Evolutionary conservation across 1,140 invertebrate genomes (phyloP).

Genomic region (Choristoneura fumiferana): DNA sequence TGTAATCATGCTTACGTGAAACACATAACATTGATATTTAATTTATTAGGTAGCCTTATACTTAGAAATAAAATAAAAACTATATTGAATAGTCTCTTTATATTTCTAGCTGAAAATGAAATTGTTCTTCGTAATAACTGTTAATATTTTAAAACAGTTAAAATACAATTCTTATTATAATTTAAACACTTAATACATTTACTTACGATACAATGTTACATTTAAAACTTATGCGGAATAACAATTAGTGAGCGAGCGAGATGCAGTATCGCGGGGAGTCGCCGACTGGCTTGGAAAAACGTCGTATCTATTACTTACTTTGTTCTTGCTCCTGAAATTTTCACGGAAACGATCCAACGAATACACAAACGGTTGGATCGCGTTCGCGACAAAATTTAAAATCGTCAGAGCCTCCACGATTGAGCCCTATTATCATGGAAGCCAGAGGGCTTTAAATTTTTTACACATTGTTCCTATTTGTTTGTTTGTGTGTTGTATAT

Average conservation of each 20-base stretch:
- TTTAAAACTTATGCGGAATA: slow-evolving; percentile 48
- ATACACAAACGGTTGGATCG: slow-evolving; percentile 29
- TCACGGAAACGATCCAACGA: slow-evolving; percentile 23
- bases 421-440: slow-evolving; percentile 55
- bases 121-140: slow-evolving; percentile 18
- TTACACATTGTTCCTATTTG: neutral
- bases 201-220: slow-evolving; percentile 40
- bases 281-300: neutral
- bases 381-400: slow-evolving; percentile 41
- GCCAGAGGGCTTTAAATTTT: slow-evolving; percentile 45
- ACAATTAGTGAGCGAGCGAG: slow-evolving; percentile 24
- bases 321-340: slow-evolving; percentile 36
- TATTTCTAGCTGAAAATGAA: slow-evolving; percentile 35
- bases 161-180: slow-evolving; percentile 48
- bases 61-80: slow-evolving; percentile 38
- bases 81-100: slow-evolving; percentile 60
- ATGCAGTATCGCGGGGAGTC: neutral
- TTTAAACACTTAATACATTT: slow-evolving; percentile 52
- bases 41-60: slow-evolving; percentile 32
- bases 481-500: slow-evolving; percentile 15
- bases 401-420: slow-evolving; percentile 43
- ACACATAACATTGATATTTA: slow-evolving; percentile 55
- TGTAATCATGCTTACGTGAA: slow-evolving; percentile 39
- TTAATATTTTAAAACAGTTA: slow-evolving; percentile 57
- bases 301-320: slow-evolving; percentile 5